Conservation (phyloP, 1,140 invertebrate genomes). For the Trypoxylus dichotomus region DNA sequence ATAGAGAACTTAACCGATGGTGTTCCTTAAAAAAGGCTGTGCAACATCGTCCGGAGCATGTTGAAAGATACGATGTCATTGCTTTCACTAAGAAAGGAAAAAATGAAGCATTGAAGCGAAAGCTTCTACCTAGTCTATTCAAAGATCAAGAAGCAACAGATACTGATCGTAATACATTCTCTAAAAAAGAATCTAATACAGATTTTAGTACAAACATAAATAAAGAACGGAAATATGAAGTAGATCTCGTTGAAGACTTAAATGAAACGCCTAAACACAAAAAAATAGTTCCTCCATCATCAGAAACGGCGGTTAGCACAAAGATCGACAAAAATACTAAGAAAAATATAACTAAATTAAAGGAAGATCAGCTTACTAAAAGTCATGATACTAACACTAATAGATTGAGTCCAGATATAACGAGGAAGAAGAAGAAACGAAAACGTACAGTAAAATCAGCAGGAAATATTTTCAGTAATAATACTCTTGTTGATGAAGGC, state of each 20-base stretch:
- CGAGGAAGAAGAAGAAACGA: too few species aligned
- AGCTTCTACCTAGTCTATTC: slow-evolving; percentile 83
- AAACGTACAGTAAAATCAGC: too few species aligned
- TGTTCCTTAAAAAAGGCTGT: slow-evolving; percentile 88
- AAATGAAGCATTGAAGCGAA: slow-evolving; percentile 75
- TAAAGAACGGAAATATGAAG: neutral
- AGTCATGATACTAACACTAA: too few species aligned
- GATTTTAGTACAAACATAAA: neutral
- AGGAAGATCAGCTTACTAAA: too few species aligned
- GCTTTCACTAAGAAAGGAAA: slow-evolving; percentile 74
- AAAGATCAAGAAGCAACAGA: slow-evolving; percentile 32
- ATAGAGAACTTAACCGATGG: slow-evolving; percentile 94
- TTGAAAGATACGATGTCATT: slow-evolving; percentile 79
- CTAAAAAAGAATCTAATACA: slow-evolving; percentile 9
- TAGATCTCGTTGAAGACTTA: slow-evolving; percentile 8
- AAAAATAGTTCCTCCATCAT: slow-evolving; percentile 34
- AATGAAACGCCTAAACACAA: slow-evolving; percentile 26
- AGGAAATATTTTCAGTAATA: too few species aligned
- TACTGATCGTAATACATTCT: neutral
- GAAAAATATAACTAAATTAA: too few species aligned
- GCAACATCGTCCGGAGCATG: slow-evolving; percentile 74
- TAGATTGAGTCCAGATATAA: too few species aligned
- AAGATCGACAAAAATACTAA: neutral
- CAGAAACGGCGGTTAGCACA: slow-evolving; percentile 34
- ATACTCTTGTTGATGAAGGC: too few species aligned